Percentiles rank a stretch among this genome's conserved stretches.
phyloP scores from a whole-genome alignment of 1,140 invertebrate species.

The Mercenaria mercenaria region DNA sequence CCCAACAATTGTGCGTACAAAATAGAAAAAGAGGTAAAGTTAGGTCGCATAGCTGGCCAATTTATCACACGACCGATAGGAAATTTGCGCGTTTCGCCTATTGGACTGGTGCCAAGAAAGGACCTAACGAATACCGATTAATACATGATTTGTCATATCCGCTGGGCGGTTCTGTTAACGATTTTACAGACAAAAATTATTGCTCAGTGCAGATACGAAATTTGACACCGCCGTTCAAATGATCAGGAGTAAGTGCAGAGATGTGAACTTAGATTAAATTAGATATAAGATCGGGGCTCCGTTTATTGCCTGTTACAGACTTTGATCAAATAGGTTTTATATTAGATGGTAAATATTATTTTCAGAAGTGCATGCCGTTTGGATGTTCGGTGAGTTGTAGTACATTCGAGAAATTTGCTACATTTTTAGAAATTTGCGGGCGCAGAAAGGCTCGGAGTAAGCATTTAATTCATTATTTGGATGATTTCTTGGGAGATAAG shows the following conservation, averaged over 20 bases:
- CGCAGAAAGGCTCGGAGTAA: background rate
- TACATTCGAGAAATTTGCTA: conserved; percentile 27
- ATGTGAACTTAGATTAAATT: conserved; percentile 10
- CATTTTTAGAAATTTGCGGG: conserved; percentile 2
- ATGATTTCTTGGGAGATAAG: conserved; percentile 21
- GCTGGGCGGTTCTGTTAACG: too few species aligned
- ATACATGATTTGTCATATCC: too few species aligned
- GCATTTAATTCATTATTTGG: conserved; percentile 13
- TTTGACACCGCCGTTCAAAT: background rate
- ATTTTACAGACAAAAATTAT: too few species aligned
- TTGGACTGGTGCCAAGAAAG: too few species aligned
- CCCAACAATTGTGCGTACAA: too few species aligned
- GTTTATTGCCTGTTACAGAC: conserved; percentile 39
- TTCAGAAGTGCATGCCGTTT: conserved; percentile 30
- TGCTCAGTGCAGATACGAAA: background rate
- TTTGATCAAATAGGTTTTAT: conserved; percentile 38
- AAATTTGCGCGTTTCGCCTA: too few species aligned
- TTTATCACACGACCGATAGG: too few species aligned
- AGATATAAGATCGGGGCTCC: conserved; percentile 62
- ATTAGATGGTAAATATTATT: conserved; percentile 16
- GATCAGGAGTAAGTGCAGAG: background rate
- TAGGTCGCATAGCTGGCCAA: too few species aligned
- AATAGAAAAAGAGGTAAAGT: too few species aligned
- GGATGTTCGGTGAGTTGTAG: conserved; percentile 15
- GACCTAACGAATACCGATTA: too few species aligned